Evolutionary conservation across 2,797 vertebrate species (phyloP).

Genomic region (Crotalus adamanteus): DNA sequence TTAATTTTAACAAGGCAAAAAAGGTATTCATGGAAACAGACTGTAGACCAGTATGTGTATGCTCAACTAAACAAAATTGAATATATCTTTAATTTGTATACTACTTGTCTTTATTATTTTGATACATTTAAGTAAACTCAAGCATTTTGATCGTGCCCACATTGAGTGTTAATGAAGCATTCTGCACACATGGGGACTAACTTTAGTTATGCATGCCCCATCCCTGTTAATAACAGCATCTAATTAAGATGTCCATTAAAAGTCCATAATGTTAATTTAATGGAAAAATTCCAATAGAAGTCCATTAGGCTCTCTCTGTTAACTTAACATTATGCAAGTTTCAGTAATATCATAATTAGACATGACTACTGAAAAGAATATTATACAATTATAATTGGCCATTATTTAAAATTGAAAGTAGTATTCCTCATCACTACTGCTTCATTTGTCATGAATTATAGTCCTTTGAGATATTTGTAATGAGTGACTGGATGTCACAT

Average conservation of each 20-base stretch:
- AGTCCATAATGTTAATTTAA: constrained; percentile 68
- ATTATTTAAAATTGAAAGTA: constrained; percentile 49
- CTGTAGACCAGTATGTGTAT: constrained; percentile 8
- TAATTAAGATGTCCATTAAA: constrained; percentile 70
- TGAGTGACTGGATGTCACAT: not conserved
- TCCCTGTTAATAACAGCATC: constrained; percentile 63
- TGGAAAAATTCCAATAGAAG: constrained; percentile 59
- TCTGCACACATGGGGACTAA: constrained; percentile 39
- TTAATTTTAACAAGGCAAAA: constrained; percentile 24
- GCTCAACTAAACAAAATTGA: constrained; percentile 3
- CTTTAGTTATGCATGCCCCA: constrained; percentile 62
- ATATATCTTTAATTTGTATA: not conserved
- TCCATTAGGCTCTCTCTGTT: constrained; percentile 55
- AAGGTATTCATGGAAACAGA: not conserved
- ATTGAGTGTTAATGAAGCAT: constrained; percentile 55
- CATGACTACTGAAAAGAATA: constrained; percentile 49
- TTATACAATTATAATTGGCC: constrained; percentile 43
- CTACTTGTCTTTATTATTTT: not conserved
- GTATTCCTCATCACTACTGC: constrained; percentile 22
- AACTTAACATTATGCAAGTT: constrained; percentile 62
- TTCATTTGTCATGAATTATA: constrained; percentile 45
- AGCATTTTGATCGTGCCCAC: constrained; percentile 43
- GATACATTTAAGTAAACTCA: constrained; percentile 25
- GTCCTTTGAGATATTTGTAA: constrained; percentile 5
- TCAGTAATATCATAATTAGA: constrained; percentile 66